A percentile compares a stretch with the other conserved stretches of the same genome.
Evolutionary conservation across 2,113 vertebrate genomes (phyloP).

Genomic region (Delphinus delphis): DNA sequence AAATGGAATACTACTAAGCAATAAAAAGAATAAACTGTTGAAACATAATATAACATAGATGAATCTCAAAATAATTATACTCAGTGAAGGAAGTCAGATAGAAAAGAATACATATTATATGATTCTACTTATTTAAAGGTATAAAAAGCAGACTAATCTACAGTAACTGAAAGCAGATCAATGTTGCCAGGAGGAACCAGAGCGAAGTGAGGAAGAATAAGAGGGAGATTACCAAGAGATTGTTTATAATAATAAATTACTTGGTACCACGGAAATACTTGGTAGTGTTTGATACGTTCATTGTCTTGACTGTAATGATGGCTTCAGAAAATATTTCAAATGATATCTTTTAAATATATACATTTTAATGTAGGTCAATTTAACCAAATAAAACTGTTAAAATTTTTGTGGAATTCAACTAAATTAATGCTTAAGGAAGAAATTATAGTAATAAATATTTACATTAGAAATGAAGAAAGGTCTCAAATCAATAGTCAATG

Average conservation of each 20-base stretch:
- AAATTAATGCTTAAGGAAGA: neutral
- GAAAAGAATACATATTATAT: neutral
- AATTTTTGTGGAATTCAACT: neutral
- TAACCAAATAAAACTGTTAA: neutral
- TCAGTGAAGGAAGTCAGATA: neutral
- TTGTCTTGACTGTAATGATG: neutral
- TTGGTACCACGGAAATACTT: neutral
- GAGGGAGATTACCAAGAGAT: neutral
- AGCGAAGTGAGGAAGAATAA: neutral
- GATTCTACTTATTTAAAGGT: neutral
- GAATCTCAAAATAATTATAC: slow-evolving; percentile 14
- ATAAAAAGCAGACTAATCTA: too few relatives aligned
- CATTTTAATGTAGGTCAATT: neutral
- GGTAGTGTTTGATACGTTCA: neutral
- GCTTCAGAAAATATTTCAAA: neutral
- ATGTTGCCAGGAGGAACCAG: neutral
- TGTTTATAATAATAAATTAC: too few relatives aligned
- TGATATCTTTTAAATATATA: neutral
- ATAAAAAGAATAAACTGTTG: too few relatives aligned
- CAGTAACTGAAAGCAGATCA: too few relatives aligned
- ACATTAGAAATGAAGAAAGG: neutral
- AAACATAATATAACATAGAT: neutral
- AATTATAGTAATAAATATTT: neutral
- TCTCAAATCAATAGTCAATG: neutral
- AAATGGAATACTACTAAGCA: too few relatives aligned